Conservation (phyloP, 2,113 vertebrate species). For the Callospermophilus lateralis region DNA sequence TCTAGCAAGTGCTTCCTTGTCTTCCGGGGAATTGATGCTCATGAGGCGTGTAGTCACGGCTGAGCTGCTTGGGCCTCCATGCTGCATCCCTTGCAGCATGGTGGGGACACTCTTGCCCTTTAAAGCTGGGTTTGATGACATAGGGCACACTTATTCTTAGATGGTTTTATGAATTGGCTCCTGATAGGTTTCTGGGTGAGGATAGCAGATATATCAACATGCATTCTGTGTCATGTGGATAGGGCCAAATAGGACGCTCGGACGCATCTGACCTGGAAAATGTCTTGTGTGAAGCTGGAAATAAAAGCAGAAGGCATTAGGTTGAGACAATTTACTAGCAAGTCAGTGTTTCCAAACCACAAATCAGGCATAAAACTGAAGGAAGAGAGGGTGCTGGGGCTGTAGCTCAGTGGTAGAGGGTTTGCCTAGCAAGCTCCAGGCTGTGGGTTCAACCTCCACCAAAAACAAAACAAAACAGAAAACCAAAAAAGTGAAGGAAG, state of each 20-base stretch:
- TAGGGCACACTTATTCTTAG: neutral
- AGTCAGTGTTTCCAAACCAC: neutral
- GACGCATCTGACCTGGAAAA: neutral
- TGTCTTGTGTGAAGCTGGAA: neutral
- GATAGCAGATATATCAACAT: accelerated
- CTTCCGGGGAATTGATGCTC: neutral
- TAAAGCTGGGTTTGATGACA: neutral
- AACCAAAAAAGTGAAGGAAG: neutral
- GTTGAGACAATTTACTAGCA: neutral
- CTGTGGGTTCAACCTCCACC: too few relatives aligned
- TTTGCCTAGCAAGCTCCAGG: too few relatives aligned
- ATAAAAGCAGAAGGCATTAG: neutral
- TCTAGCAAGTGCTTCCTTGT: neutral
- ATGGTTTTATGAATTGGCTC: neutral
- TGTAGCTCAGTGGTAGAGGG: too few relatives aligned
- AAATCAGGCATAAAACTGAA: neutral
- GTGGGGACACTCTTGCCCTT: neutral
- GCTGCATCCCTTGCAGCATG: neutral
- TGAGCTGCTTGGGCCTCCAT: accelerated
- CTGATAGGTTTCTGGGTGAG: neutral
- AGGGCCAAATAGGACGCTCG: accelerated
- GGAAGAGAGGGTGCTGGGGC: neutral
- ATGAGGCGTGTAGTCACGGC: accelerated
- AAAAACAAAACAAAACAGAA: too few relatives aligned
- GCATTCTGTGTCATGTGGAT: accelerated